Evolutionary conservation across 2,113 vertebrate genomes (phyloP).

Genomic region (Vicugna pacos): DNA sequence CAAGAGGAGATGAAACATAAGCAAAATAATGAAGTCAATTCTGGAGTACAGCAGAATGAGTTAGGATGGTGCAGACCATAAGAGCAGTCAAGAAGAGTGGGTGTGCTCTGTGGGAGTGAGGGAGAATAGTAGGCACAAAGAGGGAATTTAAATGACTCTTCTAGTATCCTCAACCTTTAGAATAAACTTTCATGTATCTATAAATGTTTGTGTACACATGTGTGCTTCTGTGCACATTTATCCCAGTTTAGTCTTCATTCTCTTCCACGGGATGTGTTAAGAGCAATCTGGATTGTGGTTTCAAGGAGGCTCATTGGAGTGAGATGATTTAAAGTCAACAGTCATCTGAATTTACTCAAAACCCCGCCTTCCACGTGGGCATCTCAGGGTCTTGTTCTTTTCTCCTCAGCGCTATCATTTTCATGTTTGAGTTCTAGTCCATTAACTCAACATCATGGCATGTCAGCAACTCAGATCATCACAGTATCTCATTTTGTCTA

Average conservation of each 20-base stretch:
- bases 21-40: neutral
- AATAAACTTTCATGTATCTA: neutral
- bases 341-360: neutral
- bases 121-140: neutral
- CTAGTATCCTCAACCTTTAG: rapidly evolving
- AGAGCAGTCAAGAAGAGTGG: rapidly evolving
- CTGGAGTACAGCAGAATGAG: neutral
- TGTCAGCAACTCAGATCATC: neutral
- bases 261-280: neutral
- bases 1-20: neutral
- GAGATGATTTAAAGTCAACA: neutral
- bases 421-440: neutral
- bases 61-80: rapidly evolving
- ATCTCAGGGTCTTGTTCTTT: neutral
- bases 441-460: neutral
- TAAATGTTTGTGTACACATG: neutral
- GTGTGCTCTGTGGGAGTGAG: neutral
- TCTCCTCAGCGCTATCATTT: too few species aligned
- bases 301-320: neutral
- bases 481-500: neutral
- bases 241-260: neutral
- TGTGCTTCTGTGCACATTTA: neutral
- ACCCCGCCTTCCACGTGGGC: neutral
- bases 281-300: neutral
- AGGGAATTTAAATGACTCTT: neutral